Percentiles rank a stretch among this genome's conserved stretches.
Evolutionary conservation across 2,888 invertebrate genomes (phyloP).

Genomic region (Subacronicta megacephala): DNA sequence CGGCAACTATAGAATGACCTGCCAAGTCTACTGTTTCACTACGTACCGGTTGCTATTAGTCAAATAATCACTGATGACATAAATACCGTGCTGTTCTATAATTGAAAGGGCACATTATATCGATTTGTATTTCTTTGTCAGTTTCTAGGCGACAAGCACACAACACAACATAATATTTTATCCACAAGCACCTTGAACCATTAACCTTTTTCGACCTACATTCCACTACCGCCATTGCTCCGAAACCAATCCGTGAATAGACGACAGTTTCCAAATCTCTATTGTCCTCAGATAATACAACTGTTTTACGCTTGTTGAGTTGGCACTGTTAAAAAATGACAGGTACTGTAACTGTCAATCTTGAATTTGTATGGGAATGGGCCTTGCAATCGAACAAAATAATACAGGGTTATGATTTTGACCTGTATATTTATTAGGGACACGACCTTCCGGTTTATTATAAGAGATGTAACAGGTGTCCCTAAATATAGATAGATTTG

Average conservation of each 20-base stretch:
- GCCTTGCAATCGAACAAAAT: conserved; percentile 25
- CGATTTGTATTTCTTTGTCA: conserved; percentile 37
- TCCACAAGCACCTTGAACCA: conserved; percentile 49
- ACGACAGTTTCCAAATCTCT: conserved; percentile 41
- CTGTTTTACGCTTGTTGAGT: conserved; percentile 49
- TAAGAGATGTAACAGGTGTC: too few species aligned
- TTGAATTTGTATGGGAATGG: conserved; percentile 20
- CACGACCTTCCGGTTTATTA: too few species aligned
- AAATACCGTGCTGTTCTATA: conserved; percentile 13
- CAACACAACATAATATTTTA: too few species aligned
- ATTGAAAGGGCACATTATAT: conserved; percentile 33
- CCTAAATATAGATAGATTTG: too few species aligned
- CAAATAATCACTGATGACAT: conserved; percentile 2
- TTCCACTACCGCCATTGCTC: conserved; percentile 36
- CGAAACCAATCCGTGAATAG: conserved; percentile 49
- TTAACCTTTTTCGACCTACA: conserved; percentile 55
- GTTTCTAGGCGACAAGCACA: conserved; percentile 51
- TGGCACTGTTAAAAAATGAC: conserved; percentile 41
- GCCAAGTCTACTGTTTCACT: too few species aligned
- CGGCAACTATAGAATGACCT: too few species aligned
- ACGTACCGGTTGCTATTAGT: too few species aligned
- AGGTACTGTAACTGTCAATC: conserved; percentile 46
- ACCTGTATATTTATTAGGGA: too few species aligned
- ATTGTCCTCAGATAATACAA: conserved; percentile 48
- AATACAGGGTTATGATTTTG: neutral